Evolutionary conservation across 2,797 vertebrate species (phyloP), one percentile per base, ranked within the genome.

Genomic region (Lemur catta): DNA sequence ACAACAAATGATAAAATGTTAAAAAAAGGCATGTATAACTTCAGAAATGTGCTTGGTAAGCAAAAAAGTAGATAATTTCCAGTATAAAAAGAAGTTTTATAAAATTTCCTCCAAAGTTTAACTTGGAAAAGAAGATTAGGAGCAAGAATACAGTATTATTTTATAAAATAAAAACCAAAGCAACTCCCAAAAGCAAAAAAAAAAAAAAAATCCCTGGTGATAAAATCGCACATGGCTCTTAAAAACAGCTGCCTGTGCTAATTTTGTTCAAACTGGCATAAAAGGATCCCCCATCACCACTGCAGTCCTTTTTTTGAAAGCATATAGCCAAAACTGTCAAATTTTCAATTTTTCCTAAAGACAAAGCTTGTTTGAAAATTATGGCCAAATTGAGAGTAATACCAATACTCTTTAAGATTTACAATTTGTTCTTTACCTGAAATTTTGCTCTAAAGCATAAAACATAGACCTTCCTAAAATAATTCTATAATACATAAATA

Each of bases 401-500:
- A 89, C 18, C 79, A 89, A 81, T 86, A 96, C 28, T 48, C 48
- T 69, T 95, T 57, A 88, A 85, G 38, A 84, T 41, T 79, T 74
- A 88, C 6, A 81, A 48, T 69, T 38, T 97, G 33, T 81, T 79
- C 57, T 85, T 88, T 61, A 95, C 2, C 67, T 65, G 38, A 89
- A 96, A 95, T 86, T 89, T 74, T 84, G 57, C 71, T 97, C 93
- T 63, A 28, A 96, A 33, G 33, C 24, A 71, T 24, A 84, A 41
- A 61, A 87, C 63, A 65, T 6, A 92, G 10, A 87, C 71, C 61
- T 96, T 43, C 69, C 71, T 78, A 38, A 52, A 98, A 98, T 59
- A 97, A 97, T 41, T 91, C 61, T 89, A 71, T 7, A 97, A 88
- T 93, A 97, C 94, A 98, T 92, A 89, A 95, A 88, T 57, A 13